Base-by-base conservation (phyloP, 2,888 invertebrate genomes). In the Pycnomerus fuliginosus region DNA sequence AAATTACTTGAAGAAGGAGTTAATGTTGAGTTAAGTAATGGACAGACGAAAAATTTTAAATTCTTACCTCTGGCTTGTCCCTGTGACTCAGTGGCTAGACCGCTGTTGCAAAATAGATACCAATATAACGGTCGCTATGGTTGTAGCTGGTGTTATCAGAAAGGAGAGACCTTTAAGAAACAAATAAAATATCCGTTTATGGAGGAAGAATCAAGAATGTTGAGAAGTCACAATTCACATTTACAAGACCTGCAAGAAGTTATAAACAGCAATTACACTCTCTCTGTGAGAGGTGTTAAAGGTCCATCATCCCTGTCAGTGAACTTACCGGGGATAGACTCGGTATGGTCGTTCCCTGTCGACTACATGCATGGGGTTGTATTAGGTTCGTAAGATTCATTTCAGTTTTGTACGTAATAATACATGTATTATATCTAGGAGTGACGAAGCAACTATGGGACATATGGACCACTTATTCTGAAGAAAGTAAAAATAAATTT, bases 81-180 rank as follows among this genome's bases (percentile, higher is more conserved):
- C 11, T 8, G 8, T 10, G 25, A 25, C 11, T 25, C 25, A 8
- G 25, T 25, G 5, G 25, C 25, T 3, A 4, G 25, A 3, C 25
- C 25, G 11, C 10, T 25, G 25, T 10, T 25, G 11, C 25, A 25
- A 25, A 25, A 25, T 10, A 4, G 25, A 10, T 4, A 4, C 25
- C 25, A 25, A 10, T 25, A 10, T 10, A 25, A 25, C 11, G 25
- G 25, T 4, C 11, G 11, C 11, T 25, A 7, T 25, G 25, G 25
- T 8, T 25, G 25, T 10, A 25, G 25, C 11, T 25, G 25, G 25
- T 25, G 25, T 10, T 25, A 25, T 12, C 25, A 25, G 10, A 8
- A 3, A 25, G 25, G 25, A 4, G 11, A 25, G 3, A 10, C 11
- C 3, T 8, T 8, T 20, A 20, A 20, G 20, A 5, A 8, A 20